Conservation (phyloP, 1,140 invertebrate genomes). For the Monochamus saltuarius region DNA sequence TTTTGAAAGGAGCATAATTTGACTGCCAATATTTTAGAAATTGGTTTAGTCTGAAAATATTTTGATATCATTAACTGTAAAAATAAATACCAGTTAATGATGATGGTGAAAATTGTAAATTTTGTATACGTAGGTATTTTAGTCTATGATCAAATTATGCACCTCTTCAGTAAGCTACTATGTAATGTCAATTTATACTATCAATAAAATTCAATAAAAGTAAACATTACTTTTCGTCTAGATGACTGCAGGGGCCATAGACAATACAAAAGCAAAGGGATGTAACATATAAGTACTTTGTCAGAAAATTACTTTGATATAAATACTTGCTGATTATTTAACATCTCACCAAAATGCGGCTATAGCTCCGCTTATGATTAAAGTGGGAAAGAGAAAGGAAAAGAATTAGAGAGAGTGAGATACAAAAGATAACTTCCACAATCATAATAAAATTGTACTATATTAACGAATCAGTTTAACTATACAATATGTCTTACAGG, state of each 20-base stretch:
- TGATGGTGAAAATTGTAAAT: no score
- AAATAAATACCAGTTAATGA: no score
- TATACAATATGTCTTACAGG: no score
- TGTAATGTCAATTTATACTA: not conserved
- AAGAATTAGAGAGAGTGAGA: constrained; percentile 29
- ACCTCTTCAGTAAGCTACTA: not conserved
- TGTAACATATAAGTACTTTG: not conserved
- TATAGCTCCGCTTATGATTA: constrained; percentile 43
- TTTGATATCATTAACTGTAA: no score
- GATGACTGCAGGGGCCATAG: not conserved
- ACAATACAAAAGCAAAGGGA: constrained; percentile 7
- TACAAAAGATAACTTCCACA: not conserved
- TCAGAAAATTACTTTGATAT: constrained; percentile 22
- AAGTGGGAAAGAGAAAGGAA: constrained; percentile 37
- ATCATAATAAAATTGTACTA: no score
- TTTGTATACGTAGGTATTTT: no score
- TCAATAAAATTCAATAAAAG: no score
- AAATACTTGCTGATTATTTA: constrained; percentile 28
- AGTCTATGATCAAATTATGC: not conserved
- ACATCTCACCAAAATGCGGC: constrained; percentile 25
- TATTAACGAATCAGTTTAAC: no score
- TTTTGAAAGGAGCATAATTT: no score
- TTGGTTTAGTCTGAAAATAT: no score
- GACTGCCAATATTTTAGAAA: no score
- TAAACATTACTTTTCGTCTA: not conserved